Conservation (phyloP, 2,888 invertebrate genomes). For the Nebria salina region DNA sequence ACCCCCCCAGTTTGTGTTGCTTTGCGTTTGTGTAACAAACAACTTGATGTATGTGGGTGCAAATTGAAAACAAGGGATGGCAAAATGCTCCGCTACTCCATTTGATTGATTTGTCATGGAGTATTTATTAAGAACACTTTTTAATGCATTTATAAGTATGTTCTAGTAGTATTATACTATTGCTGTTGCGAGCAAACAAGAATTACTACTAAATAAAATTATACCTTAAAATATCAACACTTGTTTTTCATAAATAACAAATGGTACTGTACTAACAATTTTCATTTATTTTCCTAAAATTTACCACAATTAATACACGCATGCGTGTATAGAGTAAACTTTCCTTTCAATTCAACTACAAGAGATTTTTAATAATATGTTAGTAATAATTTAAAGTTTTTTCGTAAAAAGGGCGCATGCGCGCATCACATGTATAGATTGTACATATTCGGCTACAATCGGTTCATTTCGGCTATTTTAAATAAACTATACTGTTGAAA, state of each 20-base stretch:
- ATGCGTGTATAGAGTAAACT: background rate
- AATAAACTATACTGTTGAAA: background rate
- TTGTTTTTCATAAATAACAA: conserved; percentile 7
- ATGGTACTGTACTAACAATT: too few relatives aligned
- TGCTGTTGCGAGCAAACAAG: conserved; percentile 45
- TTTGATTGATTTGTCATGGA: conserved; percentile 53
- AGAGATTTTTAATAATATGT: too few relatives aligned
- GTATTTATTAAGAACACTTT: conserved; percentile 54
- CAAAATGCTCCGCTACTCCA: conserved; percentile 59
- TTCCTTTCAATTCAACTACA: background rate
- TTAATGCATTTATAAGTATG: conserved; percentile 60
- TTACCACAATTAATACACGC: background rate
- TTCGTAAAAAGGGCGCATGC: background rate
- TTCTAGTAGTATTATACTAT: conserved; percentile 52
- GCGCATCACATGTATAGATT: background rate
- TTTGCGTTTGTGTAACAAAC: conserved; percentile 47
- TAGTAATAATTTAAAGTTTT: background rate
- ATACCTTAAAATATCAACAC: conserved; percentile 36
- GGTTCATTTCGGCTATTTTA: background rate
- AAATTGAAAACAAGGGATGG: conserved; percentile 56
- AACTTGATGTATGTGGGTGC: conserved; percentile 48
- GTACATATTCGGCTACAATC: conserved; percentile 2
- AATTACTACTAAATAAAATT: conserved; percentile 47
- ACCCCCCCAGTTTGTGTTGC: conserved; percentile 2
- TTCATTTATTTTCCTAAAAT: background rate